Evolutionary conservation across 2,113 vertebrate species (phyloP).

Genomic region (Penelope pileata): DNA sequence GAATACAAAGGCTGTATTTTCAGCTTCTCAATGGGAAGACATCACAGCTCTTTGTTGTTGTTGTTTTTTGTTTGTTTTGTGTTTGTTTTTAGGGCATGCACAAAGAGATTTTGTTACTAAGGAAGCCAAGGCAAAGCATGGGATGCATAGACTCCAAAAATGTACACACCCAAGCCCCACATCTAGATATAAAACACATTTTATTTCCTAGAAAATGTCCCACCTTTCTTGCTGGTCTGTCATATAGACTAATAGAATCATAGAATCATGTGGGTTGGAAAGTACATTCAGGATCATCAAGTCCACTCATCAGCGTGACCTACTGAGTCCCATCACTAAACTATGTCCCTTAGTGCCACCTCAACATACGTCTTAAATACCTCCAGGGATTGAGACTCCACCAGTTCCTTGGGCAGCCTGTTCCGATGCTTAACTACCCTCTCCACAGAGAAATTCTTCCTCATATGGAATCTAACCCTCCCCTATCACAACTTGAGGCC

Average conservation of each 20-base stretch:
- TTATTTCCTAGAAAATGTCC: not conserved
- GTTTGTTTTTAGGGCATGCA: not conserved
- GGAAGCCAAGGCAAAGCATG: not conserved
- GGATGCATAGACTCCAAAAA: not conserved
- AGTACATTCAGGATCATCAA: not conserved
- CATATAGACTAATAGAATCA: not conserved
- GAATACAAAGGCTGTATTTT: slow-evolving; percentile 22
- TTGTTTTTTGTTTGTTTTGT: not conserved
- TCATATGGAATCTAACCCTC: not conserved
- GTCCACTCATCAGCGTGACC: not conserved
- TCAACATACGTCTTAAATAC: not conserved
- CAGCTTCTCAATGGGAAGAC: not conserved
- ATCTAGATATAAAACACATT: not conserved
- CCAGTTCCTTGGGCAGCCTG: not conserved
- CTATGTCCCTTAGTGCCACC: not conserved
- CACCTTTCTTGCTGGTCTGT: not conserved
- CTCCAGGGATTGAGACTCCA: not conserved
- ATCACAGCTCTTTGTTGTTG: not conserved
- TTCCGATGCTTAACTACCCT: not conserved
- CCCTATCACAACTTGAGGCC: not conserved
- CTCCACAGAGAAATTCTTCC: not conserved
- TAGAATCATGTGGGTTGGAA: not conserved
- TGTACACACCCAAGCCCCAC: not conserved
- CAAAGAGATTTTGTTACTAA: not conserved
- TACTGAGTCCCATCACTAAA: not conserved